Percentiles rank a stretch among this genome's conserved stretches.
Evolutionary conservation across 1,140 invertebrate genomes (phyloP).

Genomic region (Eriosoma lanigerum): DNA sequence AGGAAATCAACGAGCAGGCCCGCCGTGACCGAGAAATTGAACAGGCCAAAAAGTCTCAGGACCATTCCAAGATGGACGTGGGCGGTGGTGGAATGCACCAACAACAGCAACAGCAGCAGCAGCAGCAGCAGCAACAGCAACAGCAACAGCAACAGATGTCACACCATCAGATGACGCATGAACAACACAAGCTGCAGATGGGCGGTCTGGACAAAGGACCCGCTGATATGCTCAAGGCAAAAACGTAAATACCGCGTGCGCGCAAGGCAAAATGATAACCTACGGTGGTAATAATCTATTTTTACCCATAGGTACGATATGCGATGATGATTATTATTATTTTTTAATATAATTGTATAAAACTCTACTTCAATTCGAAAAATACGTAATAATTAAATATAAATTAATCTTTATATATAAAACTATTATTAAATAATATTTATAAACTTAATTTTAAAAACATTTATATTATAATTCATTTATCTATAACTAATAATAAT

Average conservation of each 20-base stretch:
- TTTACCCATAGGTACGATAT: too few relatives aligned
- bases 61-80: conserved; percentile 72
- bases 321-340: conserved; percentile 3
- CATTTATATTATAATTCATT: too few relatives aligned
- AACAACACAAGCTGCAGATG: conserved; percentile 54
- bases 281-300: too few relatives aligned
- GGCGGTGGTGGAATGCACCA: conserved; percentile 63
- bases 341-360: not conserved
- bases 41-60: conserved; percentile 79
- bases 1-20: conserved; percentile 93
- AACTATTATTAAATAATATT: not conserved
- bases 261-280: too few relatives aligned
- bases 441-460: too few relatives aligned
- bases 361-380: conserved; percentile 15
- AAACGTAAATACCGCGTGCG: conserved; percentile 18
- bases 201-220: conserved; percentile 54
- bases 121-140: not conserved
- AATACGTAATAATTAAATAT: conserved; percentile 36
- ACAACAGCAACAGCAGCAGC: conserved; percentile 53
- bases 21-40: conserved; percentile 86
- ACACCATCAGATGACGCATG: conserved; percentile 37
- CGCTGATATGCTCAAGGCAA: conserved; percentile 55
- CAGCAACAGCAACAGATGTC: conserved; percentile 30
- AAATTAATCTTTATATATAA: not conserved
- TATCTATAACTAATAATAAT: too few relatives aligned